phyloP scores from a whole-genome alignment of 1,140 invertebrate genomes.

The Agrypnia vestita region DNA sequence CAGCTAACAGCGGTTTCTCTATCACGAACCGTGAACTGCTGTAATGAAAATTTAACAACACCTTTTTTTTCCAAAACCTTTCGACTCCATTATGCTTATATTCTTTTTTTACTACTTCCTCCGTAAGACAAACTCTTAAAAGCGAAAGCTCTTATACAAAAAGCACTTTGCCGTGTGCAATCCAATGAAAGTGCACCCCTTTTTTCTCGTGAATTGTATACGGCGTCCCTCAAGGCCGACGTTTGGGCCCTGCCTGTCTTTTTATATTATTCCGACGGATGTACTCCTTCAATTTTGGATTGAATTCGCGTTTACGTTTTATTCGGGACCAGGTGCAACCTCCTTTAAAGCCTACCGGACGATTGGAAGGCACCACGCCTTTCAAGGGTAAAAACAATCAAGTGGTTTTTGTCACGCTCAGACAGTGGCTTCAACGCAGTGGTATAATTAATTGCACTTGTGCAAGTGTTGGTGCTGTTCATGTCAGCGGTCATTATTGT shows the following conservation, averaged over 20 bases:
- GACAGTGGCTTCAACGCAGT: too few relatives aligned
- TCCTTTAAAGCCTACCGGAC: background rate
- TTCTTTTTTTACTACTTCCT: constrained; percentile 13
- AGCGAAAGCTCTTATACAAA: background rate
- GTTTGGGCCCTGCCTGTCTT: background rate
- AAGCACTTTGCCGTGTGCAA: background rate
- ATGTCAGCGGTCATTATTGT: too few relatives aligned
- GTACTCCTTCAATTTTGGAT: constrained; percentile 3
- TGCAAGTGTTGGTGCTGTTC: too few relatives aligned
- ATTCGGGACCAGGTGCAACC: background rate
- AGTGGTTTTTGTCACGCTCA: background rate
- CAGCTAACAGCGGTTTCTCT: background rate
- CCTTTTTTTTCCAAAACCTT: too few relatives aligned
- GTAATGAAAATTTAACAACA: too few relatives aligned
- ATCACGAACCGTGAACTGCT: too few relatives aligned
- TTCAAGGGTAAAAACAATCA: constrained; percentile 10
- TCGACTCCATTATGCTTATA: background rate
- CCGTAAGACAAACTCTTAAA: background rate
- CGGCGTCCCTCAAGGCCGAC: constrained; percentile 1
- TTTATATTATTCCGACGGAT: constrained; percentile 8
- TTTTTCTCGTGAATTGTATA: background rate
- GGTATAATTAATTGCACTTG: background rate
- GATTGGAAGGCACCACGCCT: background rate
- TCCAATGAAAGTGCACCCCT: constrained; percentile 1
- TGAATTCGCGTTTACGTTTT: background rate